Evolutionary conservation across 2,797 vertebrate species (phyloP), one percentile per base, ranked within the genome.

Genomic region (Pangasius macronema): DNA sequence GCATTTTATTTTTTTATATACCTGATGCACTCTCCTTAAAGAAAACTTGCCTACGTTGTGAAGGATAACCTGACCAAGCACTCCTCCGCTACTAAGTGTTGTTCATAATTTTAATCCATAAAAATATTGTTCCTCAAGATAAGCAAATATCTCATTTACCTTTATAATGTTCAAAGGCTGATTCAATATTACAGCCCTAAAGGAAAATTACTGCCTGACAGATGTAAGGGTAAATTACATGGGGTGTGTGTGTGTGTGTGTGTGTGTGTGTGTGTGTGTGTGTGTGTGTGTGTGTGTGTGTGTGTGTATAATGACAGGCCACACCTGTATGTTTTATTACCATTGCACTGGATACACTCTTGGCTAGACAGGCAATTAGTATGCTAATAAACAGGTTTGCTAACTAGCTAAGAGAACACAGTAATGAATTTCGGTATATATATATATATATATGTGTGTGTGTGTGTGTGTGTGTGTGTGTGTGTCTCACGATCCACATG

Each of bases 401-500:
- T 20, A 67, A 65, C 59, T 49, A 65, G 61, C 42, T 67, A 3
- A 14, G 24, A 55, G 20, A 59, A 85, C 10, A 27, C 77, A 5
- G 9, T 80, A 80, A 24, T 57, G 53, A 14, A 22, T 30, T 46
- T 30, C 1, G 2, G 13, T n/a, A 3, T 51, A 5, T n/a, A 18
- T 55, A 3, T 55, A 33, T 57, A 22, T 20, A 24, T 22, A 1
- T 6, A 6, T 36, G 5, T 36, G 16, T 70, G 5, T 68, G 14
- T 36, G 16, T 77, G n/a, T 53, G 27, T 53, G n/a, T 53, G 30
- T 36, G 10, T 49, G 14, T 76, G 70, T 30, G 20, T 55, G 53
- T 57, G 42, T 73, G 24, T 91, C 97, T 97, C 95, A 99, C 98
- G 94, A 88, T 97, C 96, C 3, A 97, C 93, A 3, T 96, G 93